These are phyloP conservation scores for Eupithecia exiguata DNA, from an alignment of 2,888 invertebrate genomes.

Conservation along the genomic window DNA sequence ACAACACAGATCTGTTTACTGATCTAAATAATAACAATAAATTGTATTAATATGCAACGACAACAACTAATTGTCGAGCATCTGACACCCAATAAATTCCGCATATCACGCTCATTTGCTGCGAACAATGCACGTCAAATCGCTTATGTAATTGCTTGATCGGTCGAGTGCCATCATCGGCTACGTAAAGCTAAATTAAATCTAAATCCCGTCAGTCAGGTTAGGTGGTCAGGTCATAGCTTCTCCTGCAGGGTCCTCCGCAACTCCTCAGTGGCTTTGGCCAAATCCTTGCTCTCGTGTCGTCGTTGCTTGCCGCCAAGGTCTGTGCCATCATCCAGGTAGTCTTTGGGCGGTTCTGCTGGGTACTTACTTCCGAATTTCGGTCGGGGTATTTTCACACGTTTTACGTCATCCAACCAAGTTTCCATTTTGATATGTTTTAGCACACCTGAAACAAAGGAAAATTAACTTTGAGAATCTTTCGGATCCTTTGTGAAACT, in stretches of 20 bases:
- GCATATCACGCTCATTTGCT: conserved; percentile 56
- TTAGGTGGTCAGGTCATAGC: conserved; percentile 80
- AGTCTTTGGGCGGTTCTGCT: conserved; percentile 91
- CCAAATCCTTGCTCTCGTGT: conserved; percentile 82
- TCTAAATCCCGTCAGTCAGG: conserved; percentile 42
- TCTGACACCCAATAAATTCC: conserved; percentile 46
- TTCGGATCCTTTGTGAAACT: conserved; percentile 4
- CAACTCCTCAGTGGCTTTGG: conserved; percentile 90
- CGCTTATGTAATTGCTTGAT: conserved; percentile 52
- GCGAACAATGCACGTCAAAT: conserved; percentile 52
- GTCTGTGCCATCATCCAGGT: conserved; percentile 86
- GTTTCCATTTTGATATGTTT: conserved; percentile 86
- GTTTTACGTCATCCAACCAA: conserved; percentile 92
- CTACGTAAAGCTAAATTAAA: conserved; percentile 54
- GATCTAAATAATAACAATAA: neutral
- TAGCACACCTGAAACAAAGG: conserved; percentile 16
- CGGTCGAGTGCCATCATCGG: conserved; percentile 40
- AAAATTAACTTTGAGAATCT: conserved; percentile 8
- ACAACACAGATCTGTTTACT: neutral
- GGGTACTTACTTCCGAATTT: conserved; percentile 90
- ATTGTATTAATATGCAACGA: conserved; percentile 38
- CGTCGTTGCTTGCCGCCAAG: conserved; percentile 79
- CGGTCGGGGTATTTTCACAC: conserved; percentile 92
- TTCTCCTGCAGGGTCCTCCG: conserved; percentile 90
- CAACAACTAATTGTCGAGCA: conserved; percentile 46